Percentiles rank a stretch among this genome's conserved stretches.
phyloP scores from a whole-genome alignment of 2,888 invertebrate genomes.

The Philereme transversata region DNA sequence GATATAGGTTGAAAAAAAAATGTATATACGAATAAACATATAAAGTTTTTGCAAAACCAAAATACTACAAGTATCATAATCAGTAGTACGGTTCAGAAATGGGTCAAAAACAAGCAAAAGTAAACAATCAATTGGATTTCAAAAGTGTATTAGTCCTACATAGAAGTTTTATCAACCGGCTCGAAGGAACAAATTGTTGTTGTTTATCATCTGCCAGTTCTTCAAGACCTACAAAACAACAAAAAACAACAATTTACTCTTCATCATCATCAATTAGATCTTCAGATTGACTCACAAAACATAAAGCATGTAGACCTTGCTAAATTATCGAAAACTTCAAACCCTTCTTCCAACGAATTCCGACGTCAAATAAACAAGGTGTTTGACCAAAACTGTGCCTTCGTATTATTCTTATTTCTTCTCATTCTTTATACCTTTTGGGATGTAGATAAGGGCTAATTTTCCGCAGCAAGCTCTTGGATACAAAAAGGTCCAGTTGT shows the following conservation, averaged over 20 bases:
- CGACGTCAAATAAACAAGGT: slow-evolving; percentile 22
- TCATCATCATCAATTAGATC: slow-evolving; percentile 30
- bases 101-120: neutral
- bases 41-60: neutral
- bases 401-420: slow-evolving; percentile 18
- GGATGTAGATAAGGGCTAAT: slow-evolving; percentile 43
- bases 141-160: neutral
- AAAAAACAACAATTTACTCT: slow-evolving; percentile 14
- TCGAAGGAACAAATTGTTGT: slow-evolving; percentile 6
- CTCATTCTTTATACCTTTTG: slow-evolving; percentile 7
- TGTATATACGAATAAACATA: too few species aligned
- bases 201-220: slow-evolving; percentile 4
- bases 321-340: slow-evolving; percentile 27
- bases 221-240: slow-evolving; percentile 3
- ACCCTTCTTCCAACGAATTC: slow-evolving; percentile 30
- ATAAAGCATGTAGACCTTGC: slow-evolving; percentile 28
- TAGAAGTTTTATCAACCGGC: neutral
- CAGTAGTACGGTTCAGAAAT: neutral
- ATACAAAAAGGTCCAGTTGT: slow-evolving; percentile 62
- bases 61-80: too few species aligned
- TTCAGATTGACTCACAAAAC: slow-evolving; percentile 28
- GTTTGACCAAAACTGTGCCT: slow-evolving; percentile 25
- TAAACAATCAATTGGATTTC: too few species aligned
- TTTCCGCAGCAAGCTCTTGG: slow-evolving; percentile 52
- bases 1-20: too few species aligned